Evolutionary conservation across 1,140 invertebrate species (phyloP), one percentile per base, ranked within the genome.

Genomic region (Drosophila rhopaloa): DNA sequence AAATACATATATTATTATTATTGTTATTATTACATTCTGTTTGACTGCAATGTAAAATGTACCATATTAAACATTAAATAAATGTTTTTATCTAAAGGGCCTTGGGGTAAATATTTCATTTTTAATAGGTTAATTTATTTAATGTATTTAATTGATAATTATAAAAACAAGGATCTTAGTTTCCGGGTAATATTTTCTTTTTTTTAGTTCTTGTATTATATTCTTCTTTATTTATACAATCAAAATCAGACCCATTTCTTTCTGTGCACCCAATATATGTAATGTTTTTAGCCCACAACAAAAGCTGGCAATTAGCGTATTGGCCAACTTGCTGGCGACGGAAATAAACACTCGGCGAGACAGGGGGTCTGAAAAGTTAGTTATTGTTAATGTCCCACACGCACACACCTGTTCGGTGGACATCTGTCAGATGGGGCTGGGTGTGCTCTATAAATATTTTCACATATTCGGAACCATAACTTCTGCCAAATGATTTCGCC

Each of bases 401-500:
- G 70, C 47, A 57, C 56, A 65, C 53, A 78, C 54, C 44, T 66
- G 50, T 58, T 68, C 65, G 8, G 9, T 11, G 46, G 47, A 53
- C 65, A 68, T 68, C 55, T 76, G 73, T 76, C 73, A 51, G 54
- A 59, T 61, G 44, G 67, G 62, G 71, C 70, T 65, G 54, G 37
- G 19, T 55, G 27, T 14, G 37, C 16, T 32, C 40, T 68, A 61
- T 70, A 62, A 46, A 56, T 56, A 55, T 29, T 32, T 32, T 32
- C 29, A 32, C 29, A 32, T 29, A 38, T 24, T 56, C 47, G 54
- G 19, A 11, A 65, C 53, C 72, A 81, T 67, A 78, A 80, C 54
- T 71, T 44, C 61, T 67, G 81, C 60, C 63, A 85, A 85, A 85
- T 54, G 58, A 50, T 61, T 58, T 63, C 24, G 40, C 13, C 58